Base-by-base conservation (phyloP, 23 tunicate species). In the Styela clava region DNA sequence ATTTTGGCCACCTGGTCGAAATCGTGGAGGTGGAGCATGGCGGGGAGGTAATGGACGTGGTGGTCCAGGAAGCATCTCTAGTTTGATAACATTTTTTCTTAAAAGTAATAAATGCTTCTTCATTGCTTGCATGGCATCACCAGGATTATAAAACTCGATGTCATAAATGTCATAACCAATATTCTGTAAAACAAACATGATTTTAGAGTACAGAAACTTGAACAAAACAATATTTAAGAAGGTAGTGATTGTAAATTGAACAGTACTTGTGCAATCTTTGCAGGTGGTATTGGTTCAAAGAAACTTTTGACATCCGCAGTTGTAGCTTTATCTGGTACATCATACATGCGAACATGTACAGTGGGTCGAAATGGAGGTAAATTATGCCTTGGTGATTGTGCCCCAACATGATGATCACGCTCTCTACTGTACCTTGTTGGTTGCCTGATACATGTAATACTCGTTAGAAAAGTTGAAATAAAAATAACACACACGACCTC, bases 21-120 rank as follows among this genome's bases (percentile, higher is more conserved):
- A 5, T 27, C 77, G 24, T 33, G 77, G 77, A 21, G 77, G 77
- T 34, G 34, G 32, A 9, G 16, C 30, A 31, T 29, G 77, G 34
- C 83, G 83, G 2, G 88, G 88, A 31, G 94, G 89, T 24, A 89
- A 79, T 12, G 95, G 95, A 9, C 72, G 64, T 12, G 88, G 88
- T 16, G 95, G 95, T 12, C 95, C 86, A 20, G 95, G 95, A 1
- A 89, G 83, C 89, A 89, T 85, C 36, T 89, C 85, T 27, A 89
- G 72, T 26, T 64, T 68, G 61, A 89, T 76, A 2, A 61, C 62
- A 29, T 89, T 89, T 34, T 82, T 85, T 30, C 95, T 63, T 7
- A 89, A 74, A 78, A 85, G 32, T 82, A 85, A 33, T 22, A 85
- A 79, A 36, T 69, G 67, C 2, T 81, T 78, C 33, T 69, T 83